Base-by-base conservation (phyloP, 2,797 vertebrate genomes). In the Onychomys torridus region DNA sequence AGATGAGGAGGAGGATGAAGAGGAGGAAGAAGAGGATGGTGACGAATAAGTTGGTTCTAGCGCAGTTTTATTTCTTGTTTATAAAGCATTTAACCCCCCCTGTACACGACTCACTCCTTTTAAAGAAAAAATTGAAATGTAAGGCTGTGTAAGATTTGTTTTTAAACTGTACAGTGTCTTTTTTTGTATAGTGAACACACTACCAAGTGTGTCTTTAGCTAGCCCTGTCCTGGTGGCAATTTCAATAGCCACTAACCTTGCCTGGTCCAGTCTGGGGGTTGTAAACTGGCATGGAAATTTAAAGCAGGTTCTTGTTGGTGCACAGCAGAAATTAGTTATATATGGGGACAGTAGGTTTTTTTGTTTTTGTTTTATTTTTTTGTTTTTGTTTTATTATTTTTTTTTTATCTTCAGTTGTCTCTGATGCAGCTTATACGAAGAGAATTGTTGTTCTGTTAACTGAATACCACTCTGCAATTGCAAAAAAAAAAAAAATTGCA, bases 151-250 rank as follows among this genome's bases (percentile, higher is more conserved):
- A 99, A 99, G 99, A 99, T 99, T 99, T 99, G 99, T 99, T 99
- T 99, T 99, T 99, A 99, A 99, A 99, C 98, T 99, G 99, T 99
- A 99, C 99, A 99, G 99, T 99, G 99, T 99, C 99, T 98, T 99
- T 99, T 99, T 99, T 99, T 99, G 46, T 99, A 99, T 99, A 99
- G 99, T 99, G 99, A 99, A 99, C 99, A 98, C 98, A 99, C 99
- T 99, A 99, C 99, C 98, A 98, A 99, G 99, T 98, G 98, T 99
- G 99, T 99, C 98, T 99, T 99, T 99, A 99, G 98, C 98, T 98
- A 98, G 98, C 98, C 98, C 98, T 98, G 97, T 99, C 98, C 99
- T 98, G 98, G 99, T 99, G 99, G 99, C 99, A 99, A 99, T 97
- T 99, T 99, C 98, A 98, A 98, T 98, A 98, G 98, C 99, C 99